Evolutionary conservation across 37 sponge, comb jelly and placozoan genomes (phyloP), one percentile per base, ranked within the genome.

Genomic region (Crambe crambe): DNA sequence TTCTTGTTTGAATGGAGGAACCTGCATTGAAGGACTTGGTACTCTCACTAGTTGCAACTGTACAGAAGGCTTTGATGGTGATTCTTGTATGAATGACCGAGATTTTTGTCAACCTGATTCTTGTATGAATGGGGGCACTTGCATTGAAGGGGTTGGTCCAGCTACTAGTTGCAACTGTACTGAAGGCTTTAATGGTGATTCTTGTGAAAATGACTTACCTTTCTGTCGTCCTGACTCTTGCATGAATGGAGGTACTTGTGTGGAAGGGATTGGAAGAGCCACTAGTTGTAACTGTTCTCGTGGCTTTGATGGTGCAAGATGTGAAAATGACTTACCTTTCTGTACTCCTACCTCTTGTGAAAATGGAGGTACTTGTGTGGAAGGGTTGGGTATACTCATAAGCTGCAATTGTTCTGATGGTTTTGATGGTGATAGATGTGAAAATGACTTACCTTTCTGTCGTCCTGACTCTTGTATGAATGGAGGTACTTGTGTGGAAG

Each of bases 231-330:
- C 15, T 44, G 31, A 36, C 29, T 38, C 82, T 31, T 90, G 91
- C 67, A 36, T 31, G 38, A 85, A 82, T 81, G 86, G 74, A 64
- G 91, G 81, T 29, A 81, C 67, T 2, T 90, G 91, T 72, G 12
- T 37, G 29, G 83, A 86, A 34, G 83, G 70, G 26, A 23, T 44
- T 71, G 78, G 78, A 72, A 42, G 1, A 21, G 22, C 10, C 12
- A 72, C 65, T 15, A 68, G 10, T 57, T 89, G 90, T 47, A 42
- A 41, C 3, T 89, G 90, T 79, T 37, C 47, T 32, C 57, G 21
- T 68, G 78, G 72, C 2, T 85, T 54, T 61, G 26, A 12, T 58
- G 71, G 78, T 38, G 34, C 43, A 44, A 68, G 12, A 37, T 85
- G 85, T 58, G 62, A 29, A 56, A 54, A 37, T 22, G 58, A 70